phyloP scores from a whole-genome alignment of 2,113 vertebrate genomes.

The Menura novaehollandiae region DNA sequence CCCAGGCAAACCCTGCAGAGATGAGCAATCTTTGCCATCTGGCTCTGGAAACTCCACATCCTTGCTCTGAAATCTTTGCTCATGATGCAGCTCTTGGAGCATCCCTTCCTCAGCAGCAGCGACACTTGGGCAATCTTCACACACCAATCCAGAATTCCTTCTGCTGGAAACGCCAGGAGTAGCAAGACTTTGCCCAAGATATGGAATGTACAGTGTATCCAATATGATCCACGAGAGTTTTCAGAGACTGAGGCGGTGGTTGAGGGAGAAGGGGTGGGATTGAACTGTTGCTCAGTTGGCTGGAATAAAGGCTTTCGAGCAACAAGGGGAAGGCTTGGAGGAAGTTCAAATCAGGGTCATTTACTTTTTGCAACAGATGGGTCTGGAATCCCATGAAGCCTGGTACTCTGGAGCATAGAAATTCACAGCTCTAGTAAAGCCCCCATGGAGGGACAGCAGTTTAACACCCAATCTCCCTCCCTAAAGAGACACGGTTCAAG shows the following conservation, averaged over 20 bases:
- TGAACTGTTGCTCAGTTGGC: neutral
- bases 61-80: neutral
- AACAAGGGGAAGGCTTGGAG: slow-evolving; percentile 5
- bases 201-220: neutral
- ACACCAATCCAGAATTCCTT: neutral
- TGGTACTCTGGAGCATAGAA: neutral
- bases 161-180: neutral
- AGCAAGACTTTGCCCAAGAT: neutral
- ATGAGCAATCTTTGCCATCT: neutral
- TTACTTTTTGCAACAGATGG: slow-evolving; percentile 1
- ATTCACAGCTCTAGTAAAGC: neutral
- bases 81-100: neutral
- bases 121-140: neutral
- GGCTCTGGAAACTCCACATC: neutral
- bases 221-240: rapidly evolving
- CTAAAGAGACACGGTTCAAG: neutral
- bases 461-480: neutral
- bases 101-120: neutral
- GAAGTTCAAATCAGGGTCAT: slow-evolving; percentile 35
- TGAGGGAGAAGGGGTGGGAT: neutral
- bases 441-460: neutral
- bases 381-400: neutral
- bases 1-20: neutral
- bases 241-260: neutral
- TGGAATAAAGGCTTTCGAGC: neutral